These are phyloP conservation scores for Oeneis ivallda DNA, from an alignment of 2,888 invertebrate genomes.

Conservation along the genomic window DNA sequence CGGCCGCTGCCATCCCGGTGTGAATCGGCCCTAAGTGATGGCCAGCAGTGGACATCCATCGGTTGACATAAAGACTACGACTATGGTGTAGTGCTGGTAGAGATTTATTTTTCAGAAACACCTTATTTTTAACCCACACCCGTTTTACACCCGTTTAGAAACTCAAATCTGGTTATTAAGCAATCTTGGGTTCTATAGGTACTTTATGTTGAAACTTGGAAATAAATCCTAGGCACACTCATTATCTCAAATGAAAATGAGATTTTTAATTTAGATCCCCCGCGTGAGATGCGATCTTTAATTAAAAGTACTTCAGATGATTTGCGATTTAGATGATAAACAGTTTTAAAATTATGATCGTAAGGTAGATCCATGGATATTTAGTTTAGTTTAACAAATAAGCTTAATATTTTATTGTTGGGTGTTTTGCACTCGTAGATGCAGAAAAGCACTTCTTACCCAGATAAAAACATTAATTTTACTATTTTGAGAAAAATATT, in stretches of 20 bases:
- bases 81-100: background rate
- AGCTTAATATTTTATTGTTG: no score
- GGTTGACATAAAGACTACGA: background rate
- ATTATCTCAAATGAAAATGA: slow-evolving; percentile 53
- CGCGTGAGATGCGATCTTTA: slow-evolving; percentile 41
- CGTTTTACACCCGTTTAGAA: background rate
- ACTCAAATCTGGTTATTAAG: slow-evolving; percentile 42
- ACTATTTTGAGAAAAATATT: no score
- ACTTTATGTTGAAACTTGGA: slow-evolving; percentile 32
- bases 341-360: background rate
- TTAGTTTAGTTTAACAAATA: no score
- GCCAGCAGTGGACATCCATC: no score
- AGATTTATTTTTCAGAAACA: background rate
- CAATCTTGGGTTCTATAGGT: slow-evolving; percentile 33
- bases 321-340: slow-evolving; percentile 7
- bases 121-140: no score
- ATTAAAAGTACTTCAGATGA: slow-evolving; percentile 36
- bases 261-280: slow-evolving; percentile 63
- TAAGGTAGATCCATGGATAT: background rate
- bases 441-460: no score
- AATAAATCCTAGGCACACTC: slow-evolving; percentile 33
- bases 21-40: no score
- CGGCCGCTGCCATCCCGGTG: no score
- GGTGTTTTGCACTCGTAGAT: no score
- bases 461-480: no score